phyloP scores from a whole-genome alignment of 2,888 invertebrate species.

The Ecliptopera silaceata region DNA sequence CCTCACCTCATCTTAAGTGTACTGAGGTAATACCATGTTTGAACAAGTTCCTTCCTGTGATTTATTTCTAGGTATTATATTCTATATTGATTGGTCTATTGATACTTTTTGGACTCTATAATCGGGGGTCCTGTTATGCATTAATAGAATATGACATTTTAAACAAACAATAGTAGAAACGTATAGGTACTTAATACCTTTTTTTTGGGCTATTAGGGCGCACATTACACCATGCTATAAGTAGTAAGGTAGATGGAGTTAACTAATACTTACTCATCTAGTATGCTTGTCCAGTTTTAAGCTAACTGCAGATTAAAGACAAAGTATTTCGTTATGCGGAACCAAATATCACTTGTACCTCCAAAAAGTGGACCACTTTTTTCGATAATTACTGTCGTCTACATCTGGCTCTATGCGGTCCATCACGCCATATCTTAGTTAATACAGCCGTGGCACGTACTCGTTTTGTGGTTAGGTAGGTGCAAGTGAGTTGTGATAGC shows the following conservation, averaged over 20 bases:
- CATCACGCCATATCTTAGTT: constrained; percentile 61
- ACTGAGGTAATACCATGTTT: constrained; percentile 19
- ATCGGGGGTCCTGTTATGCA: no score
- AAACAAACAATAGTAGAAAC: no score
- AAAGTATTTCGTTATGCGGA: constrained; percentile 23
- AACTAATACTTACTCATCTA: no score
- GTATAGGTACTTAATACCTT: no score
- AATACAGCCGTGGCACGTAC: constrained; percentile 40
- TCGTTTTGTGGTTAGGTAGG: constrained; percentile 22
- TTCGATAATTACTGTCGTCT: constrained; percentile 60
- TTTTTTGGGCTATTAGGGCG: no score
- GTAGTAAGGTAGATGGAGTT: no score
- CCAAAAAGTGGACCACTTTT: constrained; percentile 27
- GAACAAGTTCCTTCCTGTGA: constrained; percentile 21
- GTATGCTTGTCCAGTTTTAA: no score
- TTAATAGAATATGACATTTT: no score
- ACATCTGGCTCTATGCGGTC: constrained; percentile 67
- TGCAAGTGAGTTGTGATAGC: constrained; percentile 4
- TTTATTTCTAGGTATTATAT: background rate
- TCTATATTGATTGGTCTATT: background rate
- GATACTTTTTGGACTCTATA: no score
- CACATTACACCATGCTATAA: no score
- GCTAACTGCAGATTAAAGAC: no score
- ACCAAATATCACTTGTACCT: constrained; percentile 19
- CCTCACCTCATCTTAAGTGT: constrained; percentile 33